Evolutionary conservation across 2,113 vertebrate genomes (phyloP).

Genomic region (Actinemys pallida): DNA sequence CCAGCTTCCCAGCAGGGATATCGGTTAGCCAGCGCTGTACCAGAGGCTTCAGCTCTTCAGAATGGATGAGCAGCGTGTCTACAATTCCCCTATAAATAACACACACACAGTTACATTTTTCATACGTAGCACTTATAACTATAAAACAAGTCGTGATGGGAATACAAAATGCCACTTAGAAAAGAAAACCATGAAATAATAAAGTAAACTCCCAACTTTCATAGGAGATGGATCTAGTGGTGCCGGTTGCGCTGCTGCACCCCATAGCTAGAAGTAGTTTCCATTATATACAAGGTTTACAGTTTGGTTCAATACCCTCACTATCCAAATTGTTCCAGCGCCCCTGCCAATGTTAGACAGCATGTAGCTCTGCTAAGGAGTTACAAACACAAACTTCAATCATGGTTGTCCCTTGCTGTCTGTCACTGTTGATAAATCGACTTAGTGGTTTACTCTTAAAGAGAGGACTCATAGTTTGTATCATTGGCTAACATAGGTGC

Average conservation of each 20-base stretch:
- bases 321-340: too few species aligned
- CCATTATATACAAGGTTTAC: too few species aligned
- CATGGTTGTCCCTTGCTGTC: rapidly evolving
- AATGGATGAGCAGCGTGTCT: slow-evolving; percentile 88
- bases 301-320: too few species aligned
- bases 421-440: rapidly evolving
- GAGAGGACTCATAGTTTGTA: not conserved
- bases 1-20: slow-evolving; percentile 88
- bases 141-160: not conserved
- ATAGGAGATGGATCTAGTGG: too few species aligned
- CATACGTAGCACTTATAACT: rapidly evolving
- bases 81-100: slow-evolving; percentile 82
- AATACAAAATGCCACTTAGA: rapidly evolving
- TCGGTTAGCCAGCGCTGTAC: slow-evolving; percentile 85
- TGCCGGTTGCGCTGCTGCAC: too few species aligned
- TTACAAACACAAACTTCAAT: rapidly evolving
- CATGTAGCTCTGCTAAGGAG: not conserved
- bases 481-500: not conserved
- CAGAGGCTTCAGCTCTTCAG: slow-evolving; percentile 83
- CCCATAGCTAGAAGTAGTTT: too few species aligned
- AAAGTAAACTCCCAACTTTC: rapidly evolving
- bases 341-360: not conserved
- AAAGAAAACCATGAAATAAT: rapidly evolving
- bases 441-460: not conserved
- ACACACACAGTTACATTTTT: rapidly evolving